A percentile compares a stretch with the other conserved stretches of the same genome.
Evolutionary conservation across 2,113 vertebrate species (phyloP).

Genomic region (Eidolon helvum): DNA sequence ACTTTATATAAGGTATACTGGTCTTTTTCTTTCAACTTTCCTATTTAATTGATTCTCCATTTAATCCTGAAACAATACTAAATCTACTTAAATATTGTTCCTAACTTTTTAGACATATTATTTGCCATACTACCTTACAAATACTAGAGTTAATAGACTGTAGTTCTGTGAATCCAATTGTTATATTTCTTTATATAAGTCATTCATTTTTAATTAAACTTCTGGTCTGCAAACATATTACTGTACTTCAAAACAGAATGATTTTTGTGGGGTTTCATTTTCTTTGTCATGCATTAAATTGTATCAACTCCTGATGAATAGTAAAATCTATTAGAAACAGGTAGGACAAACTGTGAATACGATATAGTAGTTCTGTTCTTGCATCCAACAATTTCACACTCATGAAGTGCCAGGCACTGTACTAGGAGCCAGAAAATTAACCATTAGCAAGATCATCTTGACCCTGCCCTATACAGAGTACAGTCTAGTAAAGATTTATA

Average conservation of each 20-base stretch:
- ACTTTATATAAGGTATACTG: neutral
- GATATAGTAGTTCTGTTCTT: neutral
- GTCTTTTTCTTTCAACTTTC: constrained; percentile 32
- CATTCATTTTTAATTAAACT: constrained; percentile 77
- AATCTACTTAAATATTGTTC: constrained; percentile 57
- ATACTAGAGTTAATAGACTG: constrained; percentile 59
- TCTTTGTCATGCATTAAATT: constrained; percentile 70
- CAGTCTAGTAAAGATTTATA: neutral
- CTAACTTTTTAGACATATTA: constrained; percentile 35
- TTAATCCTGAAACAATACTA: constrained; percentile 47
- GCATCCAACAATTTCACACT: neutral
- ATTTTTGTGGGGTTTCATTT: constrained; percentile 66
- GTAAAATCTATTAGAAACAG: constrained; percentile 7
- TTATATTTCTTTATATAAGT: constrained; percentile 70
- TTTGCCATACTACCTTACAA: constrained; percentile 30
- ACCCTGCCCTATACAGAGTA: neutral
- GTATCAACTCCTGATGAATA: constrained; percentile 55
- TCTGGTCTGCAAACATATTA: constrained; percentile 70
- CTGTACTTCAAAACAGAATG: constrained; percentile 64
- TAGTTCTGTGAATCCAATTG: constrained; percentile 44
- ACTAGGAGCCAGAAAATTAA: neutral
- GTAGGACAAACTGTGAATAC: constrained; percentile 28
- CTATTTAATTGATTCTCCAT: constrained; percentile 29
- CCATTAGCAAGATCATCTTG: neutral
- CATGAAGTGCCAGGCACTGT: neutral